Percentiles rank a stretch among this genome's conserved stretches.
Evolutionary conservation across 2,797 vertebrate genomes (phyloP).

Genomic region (Australoheros facetus): DNA sequence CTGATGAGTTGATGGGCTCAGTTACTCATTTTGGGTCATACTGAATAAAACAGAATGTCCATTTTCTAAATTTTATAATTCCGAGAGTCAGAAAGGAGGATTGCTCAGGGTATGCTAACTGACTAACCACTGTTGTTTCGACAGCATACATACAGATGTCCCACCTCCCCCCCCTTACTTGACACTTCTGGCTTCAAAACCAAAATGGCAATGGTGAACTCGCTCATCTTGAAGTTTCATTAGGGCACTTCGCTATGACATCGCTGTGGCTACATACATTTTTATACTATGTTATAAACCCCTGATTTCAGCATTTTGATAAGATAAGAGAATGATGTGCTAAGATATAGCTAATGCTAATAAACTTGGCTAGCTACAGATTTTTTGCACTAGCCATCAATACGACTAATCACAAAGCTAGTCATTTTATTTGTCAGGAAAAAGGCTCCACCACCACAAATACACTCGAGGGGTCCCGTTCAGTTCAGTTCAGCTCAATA

Average conservation of each 20-base stretch:
- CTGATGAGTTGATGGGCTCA: neutral
- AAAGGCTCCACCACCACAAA: neutral
- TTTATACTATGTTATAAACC: neutral
- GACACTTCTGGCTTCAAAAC: neutral
- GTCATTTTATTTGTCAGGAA: neutral
- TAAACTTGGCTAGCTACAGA: neutral
- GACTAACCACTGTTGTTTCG: neutral
- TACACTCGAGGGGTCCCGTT: no score
- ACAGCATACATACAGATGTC: neutral
- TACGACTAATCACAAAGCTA: neutral
- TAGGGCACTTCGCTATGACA: no score
- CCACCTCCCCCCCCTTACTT: neutral
- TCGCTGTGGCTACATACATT: no score
- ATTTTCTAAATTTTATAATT: neutral
- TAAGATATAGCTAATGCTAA: neutral
- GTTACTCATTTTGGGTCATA: neutral
- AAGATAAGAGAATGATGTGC: neutral
- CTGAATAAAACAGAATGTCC: neutral
- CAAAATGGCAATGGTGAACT: neutral
- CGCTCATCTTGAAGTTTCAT: no score
- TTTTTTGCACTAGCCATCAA: neutral
- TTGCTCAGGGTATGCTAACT: neutral
- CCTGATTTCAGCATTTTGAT: neutral
- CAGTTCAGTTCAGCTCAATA: no score
- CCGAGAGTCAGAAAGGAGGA: neutral